Conservation (phyloP, 2,888 invertebrate genomes). For the Himalopsyche japonica region DNA sequence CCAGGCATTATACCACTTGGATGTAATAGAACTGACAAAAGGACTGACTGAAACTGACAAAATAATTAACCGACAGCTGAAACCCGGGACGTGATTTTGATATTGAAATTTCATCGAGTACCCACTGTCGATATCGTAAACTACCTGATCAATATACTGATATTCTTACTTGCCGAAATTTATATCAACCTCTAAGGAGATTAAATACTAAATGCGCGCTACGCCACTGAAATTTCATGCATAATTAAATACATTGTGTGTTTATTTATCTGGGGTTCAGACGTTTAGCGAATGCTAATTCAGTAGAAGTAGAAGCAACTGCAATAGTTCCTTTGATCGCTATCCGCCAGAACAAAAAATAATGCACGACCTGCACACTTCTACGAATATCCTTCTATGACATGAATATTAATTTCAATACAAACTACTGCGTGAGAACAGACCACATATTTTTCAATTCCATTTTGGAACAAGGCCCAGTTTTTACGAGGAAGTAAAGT, state of each 20-base stretch:
- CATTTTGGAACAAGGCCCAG: neutral
- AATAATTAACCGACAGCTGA: too few relatives aligned
- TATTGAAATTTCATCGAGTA: too few relatives aligned
- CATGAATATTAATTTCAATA: neutral
- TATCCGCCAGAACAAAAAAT: conserved; percentile 2
- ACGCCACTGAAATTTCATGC: neutral
- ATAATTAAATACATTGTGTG: neutral
- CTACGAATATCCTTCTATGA: neutral
- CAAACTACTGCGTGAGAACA: neutral
- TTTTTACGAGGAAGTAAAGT: neutral
- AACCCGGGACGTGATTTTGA: too few relatives aligned
- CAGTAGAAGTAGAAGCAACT: neutral
- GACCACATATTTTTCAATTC: neutral
- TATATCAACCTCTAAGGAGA: too few relatives aligned
- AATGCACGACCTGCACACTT: neutral
- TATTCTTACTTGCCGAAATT: too few relatives aligned
- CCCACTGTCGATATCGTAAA: too few relatives aligned
- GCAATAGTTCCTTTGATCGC: neutral
- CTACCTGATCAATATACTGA: too few relatives aligned
- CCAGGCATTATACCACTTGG: too few relatives aligned
- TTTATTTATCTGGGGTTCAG: neutral
- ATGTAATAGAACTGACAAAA: too few relatives aligned
- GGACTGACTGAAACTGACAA: too few relatives aligned
- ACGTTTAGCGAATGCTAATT: conserved; percentile 24
- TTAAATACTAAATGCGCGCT: too few relatives aligned